phyloP scores from a whole-genome alignment of 2,888 invertebrate genomes.

The Apocheima hispidaria region DNA sequence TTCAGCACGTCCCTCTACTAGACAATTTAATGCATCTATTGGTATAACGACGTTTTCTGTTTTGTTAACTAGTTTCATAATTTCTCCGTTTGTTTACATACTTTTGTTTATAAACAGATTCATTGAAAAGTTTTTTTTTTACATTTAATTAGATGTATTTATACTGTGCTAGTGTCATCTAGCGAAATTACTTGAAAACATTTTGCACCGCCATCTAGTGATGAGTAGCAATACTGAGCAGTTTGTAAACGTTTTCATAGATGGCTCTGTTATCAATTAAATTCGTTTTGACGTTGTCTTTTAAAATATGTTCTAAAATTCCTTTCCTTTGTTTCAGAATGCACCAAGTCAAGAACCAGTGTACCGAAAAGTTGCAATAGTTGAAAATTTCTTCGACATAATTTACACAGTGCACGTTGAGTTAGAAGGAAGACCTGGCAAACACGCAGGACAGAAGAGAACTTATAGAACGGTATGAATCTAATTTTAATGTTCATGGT shows the following conservation, averaged over 20 bases:
- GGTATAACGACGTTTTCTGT: too few species aligned
- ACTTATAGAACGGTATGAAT: constrained; percentile 96
- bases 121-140: too few species aligned
- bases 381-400: constrained; percentile 99
- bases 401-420: constrained; percentile 98
- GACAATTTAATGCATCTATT: too few species aligned
- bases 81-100: too few species aligned
- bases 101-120: background rate
- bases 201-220: constrained; percentile 48
- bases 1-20: too few species aligned
- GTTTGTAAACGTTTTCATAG: constrained; percentile 40
- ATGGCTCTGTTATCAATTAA: constrained; percentile 46
- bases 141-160: too few species aligned
- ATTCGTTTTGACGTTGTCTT: background rate
- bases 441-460: constrained; percentile 98
- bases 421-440: constrained; percentile 95
- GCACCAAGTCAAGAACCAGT: constrained; percentile 89
- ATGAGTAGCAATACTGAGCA: constrained; percentile 40
- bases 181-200: background rate
- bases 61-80: too few species aligned
- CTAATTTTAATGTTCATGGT: background rate
- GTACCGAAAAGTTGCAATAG: constrained; percentile 97
- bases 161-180: constrained; percentile 43
- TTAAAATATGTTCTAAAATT: background rate
- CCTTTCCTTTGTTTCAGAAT: constrained; percentile 87